Percentiles rank a stretch among this genome's conserved stretches.
Evolutionary conservation across 2,797 vertebrate genomes (phyloP).

Genomic region (Anniella stebbinsi): DNA sequence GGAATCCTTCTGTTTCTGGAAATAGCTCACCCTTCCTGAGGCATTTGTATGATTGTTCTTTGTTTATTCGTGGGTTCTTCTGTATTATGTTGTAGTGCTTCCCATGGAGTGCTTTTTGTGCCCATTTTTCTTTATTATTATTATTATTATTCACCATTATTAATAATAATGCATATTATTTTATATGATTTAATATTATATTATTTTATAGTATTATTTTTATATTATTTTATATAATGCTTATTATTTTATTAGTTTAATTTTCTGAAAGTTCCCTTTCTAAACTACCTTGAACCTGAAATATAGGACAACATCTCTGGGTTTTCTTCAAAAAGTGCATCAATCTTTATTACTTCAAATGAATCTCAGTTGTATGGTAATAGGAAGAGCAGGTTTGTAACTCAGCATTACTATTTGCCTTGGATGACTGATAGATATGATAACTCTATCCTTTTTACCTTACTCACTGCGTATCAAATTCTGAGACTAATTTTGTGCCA

Average conservation of each 20-base stretch:
- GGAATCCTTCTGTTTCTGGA: too few relatives aligned
- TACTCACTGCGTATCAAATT: neutral
- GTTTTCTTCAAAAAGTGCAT: conserved; percentile 12
- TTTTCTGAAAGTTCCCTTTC: conserved; percentile 8
- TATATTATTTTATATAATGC: neutral
- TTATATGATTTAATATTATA: too few relatives aligned
- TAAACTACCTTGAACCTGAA: neutral
- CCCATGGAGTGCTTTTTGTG: too few relatives aligned
- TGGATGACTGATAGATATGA: neutral
- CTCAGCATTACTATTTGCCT: neutral
- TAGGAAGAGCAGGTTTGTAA: conserved; percentile 18
- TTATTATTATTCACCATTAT: neutral
- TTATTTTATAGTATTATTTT: too few relatives aligned
- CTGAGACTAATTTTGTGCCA: conserved; percentile 4
- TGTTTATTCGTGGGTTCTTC: too few relatives aligned
- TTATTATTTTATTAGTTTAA: neutral
- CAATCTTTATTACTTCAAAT: neutral
- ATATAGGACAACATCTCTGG: neutral
- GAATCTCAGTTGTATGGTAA: neutral
- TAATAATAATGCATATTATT: neutral
- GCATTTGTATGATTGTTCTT: too few relatives aligned
- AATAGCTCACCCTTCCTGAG: too few relatives aligned
- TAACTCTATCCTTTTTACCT: neutral
- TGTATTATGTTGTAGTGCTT: too few relatives aligned
- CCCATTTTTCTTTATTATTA: too few relatives aligned